phyloP scores from a whole-genome alignment of 2,888 invertebrate species.

The Camponotus fellah region DNA sequence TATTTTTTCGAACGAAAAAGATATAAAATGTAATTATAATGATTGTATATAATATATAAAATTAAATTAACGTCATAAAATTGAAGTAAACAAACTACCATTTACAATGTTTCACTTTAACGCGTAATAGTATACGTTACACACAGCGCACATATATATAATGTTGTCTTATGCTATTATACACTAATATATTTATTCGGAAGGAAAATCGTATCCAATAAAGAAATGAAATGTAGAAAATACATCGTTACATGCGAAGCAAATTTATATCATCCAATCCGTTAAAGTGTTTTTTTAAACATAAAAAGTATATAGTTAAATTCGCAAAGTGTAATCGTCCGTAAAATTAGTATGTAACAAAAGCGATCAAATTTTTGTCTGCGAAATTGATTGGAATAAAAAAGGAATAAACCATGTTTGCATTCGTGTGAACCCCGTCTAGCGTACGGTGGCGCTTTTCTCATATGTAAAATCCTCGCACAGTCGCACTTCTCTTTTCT shows the following conservation, averaged over 20 bases:
- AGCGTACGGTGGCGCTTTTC: neutral
- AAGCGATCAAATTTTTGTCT: neutral
- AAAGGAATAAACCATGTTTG: conserved; percentile 9
- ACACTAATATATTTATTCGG: neutral
- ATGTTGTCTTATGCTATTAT: neutral
- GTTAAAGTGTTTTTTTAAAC: neutral
- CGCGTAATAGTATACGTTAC: neutral
- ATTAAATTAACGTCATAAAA: neutral
- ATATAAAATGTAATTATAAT: neutral
- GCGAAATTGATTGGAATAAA: neutral
- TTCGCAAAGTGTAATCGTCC: neutral
- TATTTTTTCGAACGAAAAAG: neutral
- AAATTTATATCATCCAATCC: neutral
- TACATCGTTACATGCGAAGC: neutral
- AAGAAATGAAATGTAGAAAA: neutral
- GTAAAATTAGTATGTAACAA: neutral
- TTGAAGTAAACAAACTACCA: neutral
- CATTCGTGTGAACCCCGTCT: conserved; percentile 33
- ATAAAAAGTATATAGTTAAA: neutral
- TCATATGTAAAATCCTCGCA: neutral
- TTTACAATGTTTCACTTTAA: neutral
- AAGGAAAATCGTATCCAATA: neutral
- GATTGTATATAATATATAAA: neutral
- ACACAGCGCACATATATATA: neutral
- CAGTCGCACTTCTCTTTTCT: neutral